phyloP scores from a whole-genome alignment of 2,113 vertebrate species.

The Pluvialis apricaria region DNA sequence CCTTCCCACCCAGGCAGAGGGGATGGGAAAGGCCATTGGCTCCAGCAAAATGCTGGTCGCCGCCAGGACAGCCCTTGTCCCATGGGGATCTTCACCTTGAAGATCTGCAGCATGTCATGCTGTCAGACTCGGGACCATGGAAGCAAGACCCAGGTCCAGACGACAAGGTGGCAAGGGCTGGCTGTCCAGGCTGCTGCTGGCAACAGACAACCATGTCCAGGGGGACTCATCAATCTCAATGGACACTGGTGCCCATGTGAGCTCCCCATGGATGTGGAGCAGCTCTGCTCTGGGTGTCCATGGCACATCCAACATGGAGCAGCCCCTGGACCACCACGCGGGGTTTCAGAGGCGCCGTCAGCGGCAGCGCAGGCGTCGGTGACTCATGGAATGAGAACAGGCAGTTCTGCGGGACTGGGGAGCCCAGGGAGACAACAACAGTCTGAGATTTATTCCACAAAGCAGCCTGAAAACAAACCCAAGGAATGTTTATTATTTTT shows the following conservation, averaged over 20 bases:
- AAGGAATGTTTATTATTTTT: conserved; percentile 57
- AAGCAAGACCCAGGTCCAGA: background rate
- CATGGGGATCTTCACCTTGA: background rate
- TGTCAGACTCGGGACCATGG: too few species aligned
- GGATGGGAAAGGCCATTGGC: background rate
- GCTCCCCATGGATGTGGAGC: background rate
- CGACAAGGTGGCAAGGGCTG: background rate
- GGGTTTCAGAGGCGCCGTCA: background rate
- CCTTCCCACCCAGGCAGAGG: background rate
- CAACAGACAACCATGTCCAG: background rate
- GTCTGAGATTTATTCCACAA: conserved; percentile 56
- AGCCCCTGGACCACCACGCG: background rate
- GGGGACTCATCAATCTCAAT: rapidly evolving
- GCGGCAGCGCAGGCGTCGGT: background rate
- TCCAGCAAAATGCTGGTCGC: background rate
- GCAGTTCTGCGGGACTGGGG: background rate
- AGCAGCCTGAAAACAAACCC: conserved; percentile 56
- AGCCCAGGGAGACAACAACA: conserved; percentile 44
- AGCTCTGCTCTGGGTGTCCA: background rate
- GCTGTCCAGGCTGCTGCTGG: background rate
- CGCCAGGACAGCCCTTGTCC: background rate
- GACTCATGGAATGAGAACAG: conserved; percentile 51
- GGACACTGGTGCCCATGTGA: rapidly evolving
- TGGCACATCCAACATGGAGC: rapidly evolving
- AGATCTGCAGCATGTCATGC: background rate